Evolutionary conservation across 2,888 invertebrate genomes (phyloP), one percentile per base, ranked within the genome.

Genomic region (Orthosia gracilis): DNA sequence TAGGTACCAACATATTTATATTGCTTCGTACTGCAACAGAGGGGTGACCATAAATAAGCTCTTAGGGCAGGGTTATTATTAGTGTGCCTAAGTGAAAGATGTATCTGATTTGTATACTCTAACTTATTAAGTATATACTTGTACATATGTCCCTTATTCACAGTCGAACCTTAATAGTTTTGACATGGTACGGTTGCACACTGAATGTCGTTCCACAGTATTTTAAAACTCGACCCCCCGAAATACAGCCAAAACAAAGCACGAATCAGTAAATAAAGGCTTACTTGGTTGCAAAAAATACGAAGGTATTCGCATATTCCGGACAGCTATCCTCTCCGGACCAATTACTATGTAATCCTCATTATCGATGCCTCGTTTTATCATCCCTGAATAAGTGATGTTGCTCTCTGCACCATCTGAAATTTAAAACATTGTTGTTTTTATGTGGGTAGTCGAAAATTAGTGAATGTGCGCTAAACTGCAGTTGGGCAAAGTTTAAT

Each of bases 251-350:
- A 4, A 52, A 50, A 57, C 45, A 31, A 71, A 77, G 59, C 52
- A 58, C 59, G 26, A 74, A 61, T 74, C 62, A n/a, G 66, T 76
- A 79, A 83, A 82, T 75, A 52, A 68, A 59, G 50, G 68, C 91
- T 92, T 91, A 95, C 96, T 90, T 72, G 95, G 92, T 84, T 94
- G 93, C 74, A 96, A 87, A 87, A 93, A 96, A 89, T 92, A 96
- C 21, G 93, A 89, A 7, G 96, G 96, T 31, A 89, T 91, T 55
- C 94, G 88, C 31, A 86, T 90, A 85, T 96, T 96, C 78, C 96
- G 91, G 55, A 95, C 92, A 17, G 94, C 93, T 72, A 95, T 91
- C 77, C 95, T 91, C 81, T 95, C 96, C 18, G 93, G 92, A 18
- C 95, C 95, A 67, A 96, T 90, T 5, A 93, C 69, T 70, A 96